Percentiles rank a stretch among this genome's conserved stretches.
These are phyloP conservation scores for Camelus dromedarius DNA, from an alignment of 2,113 vertebrate genomes.

Conservation along the genomic window DNA sequence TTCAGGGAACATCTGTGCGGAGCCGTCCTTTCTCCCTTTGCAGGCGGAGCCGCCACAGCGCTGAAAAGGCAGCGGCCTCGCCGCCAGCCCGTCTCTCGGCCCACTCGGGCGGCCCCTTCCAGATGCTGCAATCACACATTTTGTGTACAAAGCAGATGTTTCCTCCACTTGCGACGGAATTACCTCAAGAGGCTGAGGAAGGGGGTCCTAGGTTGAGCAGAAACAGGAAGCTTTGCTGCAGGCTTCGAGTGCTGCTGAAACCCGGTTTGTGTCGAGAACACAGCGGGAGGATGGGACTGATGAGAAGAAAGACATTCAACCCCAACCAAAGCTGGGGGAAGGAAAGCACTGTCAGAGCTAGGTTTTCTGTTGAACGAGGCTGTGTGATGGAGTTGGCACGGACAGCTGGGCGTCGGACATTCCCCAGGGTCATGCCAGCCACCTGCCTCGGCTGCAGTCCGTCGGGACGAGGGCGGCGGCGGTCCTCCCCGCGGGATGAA, in stretches of 20 bases:
- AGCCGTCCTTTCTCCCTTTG: slow-evolving; percentile 42
- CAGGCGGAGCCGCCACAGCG: neutral
- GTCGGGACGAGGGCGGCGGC: too few species aligned
- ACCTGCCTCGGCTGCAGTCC: fast-evolving
- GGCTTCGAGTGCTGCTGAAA: slow-evolving; percentile 50
- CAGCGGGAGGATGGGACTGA: neutral
- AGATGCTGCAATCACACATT: slow-evolving; percentile 55
- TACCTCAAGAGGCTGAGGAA: slow-evolving; percentile 42
- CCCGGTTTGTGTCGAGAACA: slow-evolving; percentile 2
- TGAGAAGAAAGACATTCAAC: neutral
- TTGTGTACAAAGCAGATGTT: slow-evolving; percentile 47
- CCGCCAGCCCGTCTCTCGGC: neutral
- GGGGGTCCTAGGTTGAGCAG: neutral
- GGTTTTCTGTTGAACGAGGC: neutral
- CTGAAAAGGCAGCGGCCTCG: slow-evolving; percentile 52
- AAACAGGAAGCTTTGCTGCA: slow-evolving; percentile 49
- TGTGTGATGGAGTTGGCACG: fast-evolving
- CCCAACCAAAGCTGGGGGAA: neutral
- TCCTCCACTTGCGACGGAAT: neutral
- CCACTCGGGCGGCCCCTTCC: slow-evolving; percentile 63
- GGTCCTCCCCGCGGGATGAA: too few species aligned
- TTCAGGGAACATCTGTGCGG: slow-evolving; percentile 59
- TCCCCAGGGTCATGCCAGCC: too few species aligned
- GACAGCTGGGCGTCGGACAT: too few species aligned
- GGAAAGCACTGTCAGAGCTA: neutral